These are phyloP conservation scores for Zygogramma bicolorata DNA, from an alignment of 2,888 invertebrate species.

Conservation along the genomic window DNA sequence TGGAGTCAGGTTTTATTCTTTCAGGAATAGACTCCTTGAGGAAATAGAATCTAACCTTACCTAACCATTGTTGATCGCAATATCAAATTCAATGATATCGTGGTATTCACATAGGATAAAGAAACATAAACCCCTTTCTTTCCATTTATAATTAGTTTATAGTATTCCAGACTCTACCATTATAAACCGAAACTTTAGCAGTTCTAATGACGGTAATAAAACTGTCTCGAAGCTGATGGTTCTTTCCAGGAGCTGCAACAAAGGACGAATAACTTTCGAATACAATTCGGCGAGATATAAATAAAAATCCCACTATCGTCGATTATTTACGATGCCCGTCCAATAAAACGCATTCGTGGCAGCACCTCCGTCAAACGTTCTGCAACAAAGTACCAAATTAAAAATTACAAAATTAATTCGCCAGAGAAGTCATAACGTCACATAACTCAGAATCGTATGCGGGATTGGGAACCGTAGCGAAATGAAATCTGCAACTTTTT, in stretches of 20 bases:
- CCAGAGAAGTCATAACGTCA: slow-evolving; percentile 47
- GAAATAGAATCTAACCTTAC: too few species aligned
- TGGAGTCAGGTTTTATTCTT: too few species aligned
- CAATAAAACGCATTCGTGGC: slow-evolving; percentile 3
- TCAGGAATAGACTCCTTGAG: too few species aligned
- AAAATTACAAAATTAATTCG: slow-evolving; percentile 39
- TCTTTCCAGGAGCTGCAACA: background rate
- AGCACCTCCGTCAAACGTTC: slow-evolving; percentile 11
- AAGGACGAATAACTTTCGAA: background rate
- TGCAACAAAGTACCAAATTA: slow-evolving; percentile 43
- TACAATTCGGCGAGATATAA: background rate
- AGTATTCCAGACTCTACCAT: too few species aligned
- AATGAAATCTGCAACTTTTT: slow-evolving; percentile 43
- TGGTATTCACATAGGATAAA: too few species aligned
- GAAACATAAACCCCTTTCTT: too few species aligned
- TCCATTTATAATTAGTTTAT: too few species aligned
- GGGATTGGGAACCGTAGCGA: slow-evolving; percentile 43
- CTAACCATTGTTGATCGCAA: too few species aligned
- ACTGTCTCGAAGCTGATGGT: too few species aligned
- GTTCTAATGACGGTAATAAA: too few species aligned
- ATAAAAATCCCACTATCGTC: background rate
- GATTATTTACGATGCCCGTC: slow-evolving; percentile 3
- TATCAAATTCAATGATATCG: too few species aligned
- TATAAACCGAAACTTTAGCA: too few species aligned
- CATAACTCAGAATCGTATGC: slow-evolving; percentile 47